phyloP scores from a whole-genome alignment of 2,888 invertebrate species.

The Trichacis sp. region DNA sequence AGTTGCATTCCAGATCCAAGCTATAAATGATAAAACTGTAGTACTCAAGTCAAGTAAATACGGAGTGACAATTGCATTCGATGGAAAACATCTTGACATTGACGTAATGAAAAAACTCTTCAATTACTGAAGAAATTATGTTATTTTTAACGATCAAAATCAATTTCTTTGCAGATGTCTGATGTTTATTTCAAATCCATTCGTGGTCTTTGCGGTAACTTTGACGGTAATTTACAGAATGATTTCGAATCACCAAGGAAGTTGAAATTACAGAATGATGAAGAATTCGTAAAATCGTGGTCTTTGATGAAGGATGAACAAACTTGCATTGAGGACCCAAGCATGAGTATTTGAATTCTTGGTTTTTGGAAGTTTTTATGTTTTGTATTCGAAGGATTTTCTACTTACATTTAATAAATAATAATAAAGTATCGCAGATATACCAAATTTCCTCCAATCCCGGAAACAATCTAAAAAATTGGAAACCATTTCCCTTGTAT shows the following conservation, averaged over 20 bases:
- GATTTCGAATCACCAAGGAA: slow-evolving; percentile 75
- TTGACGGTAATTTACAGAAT: slow-evolving; percentile 72
- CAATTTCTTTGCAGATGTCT: slow-evolving; percentile 52
- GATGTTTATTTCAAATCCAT: slow-evolving; percentile 71
- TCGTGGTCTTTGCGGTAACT: slow-evolving; percentile 78
- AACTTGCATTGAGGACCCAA: too few relatives aligned
- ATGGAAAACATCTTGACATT: slow-evolving; percentile 73
- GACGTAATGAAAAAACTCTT: slow-evolving; percentile 43
- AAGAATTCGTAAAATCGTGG: slow-evolving; percentile 73
- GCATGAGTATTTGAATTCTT: too few relatives aligned
- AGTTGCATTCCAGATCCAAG: slow-evolving; percentile 66
- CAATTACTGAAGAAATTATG: too few relatives aligned
- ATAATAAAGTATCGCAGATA: too few relatives aligned
- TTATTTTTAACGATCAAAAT: too few relatives aligned
- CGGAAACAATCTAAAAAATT: too few relatives aligned
- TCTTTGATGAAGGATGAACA: slow-evolving; percentile 68
- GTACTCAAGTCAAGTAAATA: slow-evolving; percentile 70
- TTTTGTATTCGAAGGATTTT: too few relatives aligned
- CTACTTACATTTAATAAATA: too few relatives aligned
- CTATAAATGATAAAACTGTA: slow-evolving; percentile 71
- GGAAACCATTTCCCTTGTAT: too few relatives aligned
- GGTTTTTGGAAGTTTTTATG: too few relatives aligned
- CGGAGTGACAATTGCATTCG: slow-evolving; percentile 72
- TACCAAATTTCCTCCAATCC: too few relatives aligned
- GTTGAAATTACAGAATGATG: slow-evolving; percentile 70